These are phyloP conservation scores for Pollenia amentaria DNA, from an alignment of 2,888 invertebrate species.

Conservation along the genomic window DNA sequence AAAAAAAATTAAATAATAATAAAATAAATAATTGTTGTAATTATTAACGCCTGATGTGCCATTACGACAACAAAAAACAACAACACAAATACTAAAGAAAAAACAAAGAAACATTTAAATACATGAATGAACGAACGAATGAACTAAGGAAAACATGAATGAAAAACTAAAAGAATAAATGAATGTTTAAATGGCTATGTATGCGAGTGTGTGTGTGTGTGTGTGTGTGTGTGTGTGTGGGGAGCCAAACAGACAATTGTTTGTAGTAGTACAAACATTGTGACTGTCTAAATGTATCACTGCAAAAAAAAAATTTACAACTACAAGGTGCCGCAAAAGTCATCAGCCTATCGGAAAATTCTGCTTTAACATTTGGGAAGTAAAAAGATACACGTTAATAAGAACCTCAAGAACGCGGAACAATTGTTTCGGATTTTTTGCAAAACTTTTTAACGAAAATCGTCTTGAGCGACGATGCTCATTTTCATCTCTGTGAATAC, in stretches of 20 bases:
- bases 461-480: too few species aligned
- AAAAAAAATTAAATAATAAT: constrained; percentile 24
- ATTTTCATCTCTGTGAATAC: too few species aligned
- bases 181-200: not conserved
- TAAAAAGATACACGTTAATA: too few species aligned
- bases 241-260: constrained; percentile 48
- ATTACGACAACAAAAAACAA: constrained; percentile 16
- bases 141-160: constrained; percentile 29
- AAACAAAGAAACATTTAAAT: constrained; percentile 56
- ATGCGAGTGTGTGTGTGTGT: not conserved
- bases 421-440: too few species aligned
- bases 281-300: not conserved
- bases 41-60: constrained; percentile 64
- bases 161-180: constrained; percentile 24
- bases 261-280: not conserved
- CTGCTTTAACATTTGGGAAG: too few species aligned
- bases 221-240: constrained; percentile 24
- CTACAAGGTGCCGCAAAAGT: too few species aligned
- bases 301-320: not conserved
- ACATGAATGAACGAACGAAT: constrained; percentile 48
- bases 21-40: constrained; percentile 63
- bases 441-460: too few species aligned
- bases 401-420: too few species aligned
- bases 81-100: constrained; percentile 15
- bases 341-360: too few species aligned